Base-by-base conservation (phyloP, 64 coral and sea anemone species). In the Orbicella faveolata region DNA sequence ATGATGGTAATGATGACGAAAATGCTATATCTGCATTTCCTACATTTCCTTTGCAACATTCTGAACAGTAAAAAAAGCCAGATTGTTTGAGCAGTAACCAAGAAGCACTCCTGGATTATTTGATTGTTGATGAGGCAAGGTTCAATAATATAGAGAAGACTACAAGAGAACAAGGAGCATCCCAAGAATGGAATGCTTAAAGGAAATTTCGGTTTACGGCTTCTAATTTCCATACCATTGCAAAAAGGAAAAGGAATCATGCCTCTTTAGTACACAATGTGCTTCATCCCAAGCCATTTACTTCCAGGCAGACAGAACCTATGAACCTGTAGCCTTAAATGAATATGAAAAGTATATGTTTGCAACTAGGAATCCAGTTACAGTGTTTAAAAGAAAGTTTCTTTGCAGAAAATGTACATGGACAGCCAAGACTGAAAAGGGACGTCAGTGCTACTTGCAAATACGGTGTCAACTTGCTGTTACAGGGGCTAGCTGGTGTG, bases 181-280 rank as follows among this genome's bases (percentile, higher is more conserved):
- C 80, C 23, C 54, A 83, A 36, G 80, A 83, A 39, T 83, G 80
- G 80, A 26, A 63, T 23, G n/a, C 73, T 36, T 52, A 89, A 62
- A 89, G 55, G 64, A 81, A 83, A 67, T 94, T 94, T 36, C 70
- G 87, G 63, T 63, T 94, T 51, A 94, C 92, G 64, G 87, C 92
- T 18, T 94, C 92, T 18, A 94, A 94, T 68, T 94, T 89, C 80
- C 65, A 61, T 23, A 63, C 61, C 13, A 77, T 84, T 34, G 39
- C 33, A 39, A 84, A 84, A 30, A 51, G 87, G 48, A 76, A 93
- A 83, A 94, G 87, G 36, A 55, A 94, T 41, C 92, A 94, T 94
- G 86, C 89, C 9, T 37, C 86, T 26, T 87, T 93, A 54, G 92
- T 54, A 34, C 68, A 83, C 30, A 76, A 16, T 57, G 25, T 88